Percentiles rank a stretch among this genome's conserved stretches.
phyloP scores from a whole-genome alignment of 2,113 vertebrate species.

The Ardeotis arabs region DNA sequence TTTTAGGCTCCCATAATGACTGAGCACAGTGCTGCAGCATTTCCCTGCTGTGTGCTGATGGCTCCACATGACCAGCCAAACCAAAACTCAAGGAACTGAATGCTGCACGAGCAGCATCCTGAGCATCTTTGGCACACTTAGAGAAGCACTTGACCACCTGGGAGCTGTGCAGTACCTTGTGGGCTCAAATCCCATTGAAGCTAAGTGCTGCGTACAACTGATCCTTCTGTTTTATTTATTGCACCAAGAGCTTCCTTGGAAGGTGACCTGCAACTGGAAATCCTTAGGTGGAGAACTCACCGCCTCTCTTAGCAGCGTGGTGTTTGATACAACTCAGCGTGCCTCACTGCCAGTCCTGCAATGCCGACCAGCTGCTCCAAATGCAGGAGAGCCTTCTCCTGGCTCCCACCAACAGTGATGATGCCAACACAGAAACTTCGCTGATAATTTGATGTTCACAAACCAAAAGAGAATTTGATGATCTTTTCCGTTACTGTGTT shows the following conservation, averaged over 20 bases:
- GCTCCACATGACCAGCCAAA: background rate
- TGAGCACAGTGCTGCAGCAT: background rate
- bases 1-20: background rate
- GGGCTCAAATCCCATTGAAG: background rate
- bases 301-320: background rate
- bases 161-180: background rate
- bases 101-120: background rate
- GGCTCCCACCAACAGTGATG: background rate
- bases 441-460: background rate
- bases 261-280: background rate
- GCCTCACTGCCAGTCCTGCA: background rate
- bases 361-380: background rate
- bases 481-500: background rate
- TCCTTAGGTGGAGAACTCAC: background rate
- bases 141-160: background rate
- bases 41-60: background rate
- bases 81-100: background rate
- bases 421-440: fast-evolving
- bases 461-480: background rate
- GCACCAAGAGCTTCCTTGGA: background rate
- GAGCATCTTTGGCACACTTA: background rate
- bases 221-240: background rate
- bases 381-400: background rate
- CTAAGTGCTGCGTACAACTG: background rate
- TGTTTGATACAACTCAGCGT: background rate